Evolutionary conservation across 2,888 invertebrate species (phyloP).

Genomic region (Glaucopsyche alexis): DNA sequence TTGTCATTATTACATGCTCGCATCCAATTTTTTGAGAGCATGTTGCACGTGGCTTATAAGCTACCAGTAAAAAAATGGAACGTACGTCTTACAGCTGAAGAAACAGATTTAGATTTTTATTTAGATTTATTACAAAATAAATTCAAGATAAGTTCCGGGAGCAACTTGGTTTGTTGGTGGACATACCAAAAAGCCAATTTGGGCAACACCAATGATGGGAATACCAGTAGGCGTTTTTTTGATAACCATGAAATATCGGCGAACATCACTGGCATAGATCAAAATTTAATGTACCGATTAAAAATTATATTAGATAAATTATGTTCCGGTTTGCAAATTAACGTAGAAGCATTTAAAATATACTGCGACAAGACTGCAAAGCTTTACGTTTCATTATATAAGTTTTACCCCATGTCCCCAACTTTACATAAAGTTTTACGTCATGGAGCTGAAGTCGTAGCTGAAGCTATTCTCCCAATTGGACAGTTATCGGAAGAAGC

Average conservation of each 20-base stretch:
- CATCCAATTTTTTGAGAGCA: conserved; percentile 44
- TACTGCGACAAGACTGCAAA: conserved; percentile 30
- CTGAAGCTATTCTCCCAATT: conserved; percentile 2
- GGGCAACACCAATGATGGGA: conserved; percentile 47
- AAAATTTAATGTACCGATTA: conserved; percentile 21
- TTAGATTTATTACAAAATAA: conserved; percentile 45
- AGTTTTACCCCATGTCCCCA: conserved; percentile 31
- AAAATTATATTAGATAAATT: conserved; percentile 26
- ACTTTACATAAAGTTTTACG: conserved; percentile 16
- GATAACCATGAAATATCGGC: conserved; percentile 35
- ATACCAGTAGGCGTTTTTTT: conserved; percentile 44
- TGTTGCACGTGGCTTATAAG: conserved; percentile 49
- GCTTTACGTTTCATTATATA: conserved; percentile 36
- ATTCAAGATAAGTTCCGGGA: conserved; percentile 42
- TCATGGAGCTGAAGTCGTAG: conserved; percentile 10
- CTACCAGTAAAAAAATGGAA: conserved; percentile 46
- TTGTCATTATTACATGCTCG: conserved; percentile 45
- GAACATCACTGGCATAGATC: conserved; percentile 44
- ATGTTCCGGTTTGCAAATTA: conserved; percentile 18
- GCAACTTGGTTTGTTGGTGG: conserved; percentile 43
- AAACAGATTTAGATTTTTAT: conserved; percentile 31
- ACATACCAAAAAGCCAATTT: conserved; percentile 44
- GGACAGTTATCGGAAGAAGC: conserved; percentile 36
- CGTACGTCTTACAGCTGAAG: conserved; percentile 33
- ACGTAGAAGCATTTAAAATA: not conserved